Conservation (phyloP, 2,113 vertebrate species). For the Alethe diademata region DNA sequence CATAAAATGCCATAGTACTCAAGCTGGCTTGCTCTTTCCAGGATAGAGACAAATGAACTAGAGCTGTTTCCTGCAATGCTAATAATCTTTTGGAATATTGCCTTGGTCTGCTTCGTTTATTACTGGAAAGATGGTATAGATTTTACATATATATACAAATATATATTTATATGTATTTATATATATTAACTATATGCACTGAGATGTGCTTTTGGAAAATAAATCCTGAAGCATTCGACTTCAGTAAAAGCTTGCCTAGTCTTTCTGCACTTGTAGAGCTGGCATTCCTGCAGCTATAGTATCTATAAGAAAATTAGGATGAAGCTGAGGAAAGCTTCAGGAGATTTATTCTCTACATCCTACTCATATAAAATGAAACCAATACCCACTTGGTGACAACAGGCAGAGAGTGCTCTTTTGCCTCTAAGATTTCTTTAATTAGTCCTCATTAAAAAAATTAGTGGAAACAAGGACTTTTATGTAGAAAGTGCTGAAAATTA, state of each 20-base stretch:
- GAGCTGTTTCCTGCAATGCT: not conserved
- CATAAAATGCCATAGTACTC: not conserved
- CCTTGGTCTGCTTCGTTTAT: not conserved
- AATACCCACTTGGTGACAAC: not conserved
- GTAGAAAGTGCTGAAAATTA: not conserved
- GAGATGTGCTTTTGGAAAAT: not conserved
- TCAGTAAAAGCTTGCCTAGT: not conserved
- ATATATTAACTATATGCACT: not conserved
- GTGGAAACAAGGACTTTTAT: not conserved
- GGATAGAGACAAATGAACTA: not conserved
- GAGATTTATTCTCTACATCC: not conserved
- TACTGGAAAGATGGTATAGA: not conserved
- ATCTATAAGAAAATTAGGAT: not conserved
- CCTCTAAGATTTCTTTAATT: not conserved
- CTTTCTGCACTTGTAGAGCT: not conserved
- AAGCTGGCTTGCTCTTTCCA: not conserved
- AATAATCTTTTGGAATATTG: conserved; percentile 3
- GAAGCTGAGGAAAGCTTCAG: not conserved
- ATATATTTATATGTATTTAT: too few species aligned
- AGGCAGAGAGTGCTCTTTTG: not conserved
- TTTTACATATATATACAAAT: not conserved
- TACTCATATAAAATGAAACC: not conserved
- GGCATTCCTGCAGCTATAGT: not conserved
- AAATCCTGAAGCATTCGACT: not conserved
- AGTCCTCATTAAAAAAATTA: not conserved